These are phyloP conservation scores for Ataeniobius toweri DNA, from an alignment of 2,797 vertebrate species.

Conservation along the genomic window DNA sequence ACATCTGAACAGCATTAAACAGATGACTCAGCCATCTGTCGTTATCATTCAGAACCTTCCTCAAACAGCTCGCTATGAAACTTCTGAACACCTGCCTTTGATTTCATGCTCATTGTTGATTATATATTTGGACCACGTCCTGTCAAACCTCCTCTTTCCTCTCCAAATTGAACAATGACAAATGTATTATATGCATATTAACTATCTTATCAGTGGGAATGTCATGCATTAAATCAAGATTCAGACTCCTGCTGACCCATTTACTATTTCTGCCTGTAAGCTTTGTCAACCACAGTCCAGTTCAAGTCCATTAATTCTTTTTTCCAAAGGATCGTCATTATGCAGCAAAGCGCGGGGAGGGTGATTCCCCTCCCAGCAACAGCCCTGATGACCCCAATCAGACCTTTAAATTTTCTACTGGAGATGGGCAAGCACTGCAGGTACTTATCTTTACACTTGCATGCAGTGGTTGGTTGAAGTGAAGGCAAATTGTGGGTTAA, in stretches of 20 bases:
- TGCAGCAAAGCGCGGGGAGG: slow-evolving; percentile 81
- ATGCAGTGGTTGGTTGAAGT: not conserved
- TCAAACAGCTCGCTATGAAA: not conserved
- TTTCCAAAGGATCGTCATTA: slow-evolving; percentile 85
- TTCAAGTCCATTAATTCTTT: not conserved
- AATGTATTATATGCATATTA: slow-evolving; percentile 12
- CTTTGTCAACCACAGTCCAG: not conserved
- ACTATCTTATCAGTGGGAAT: not conserved
- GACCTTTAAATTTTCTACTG: slow-evolving; percentile 83
- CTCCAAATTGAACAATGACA: slow-evolving; percentile 14
- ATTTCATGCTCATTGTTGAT: slow-evolving; percentile 22
- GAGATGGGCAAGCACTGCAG: slow-evolving; percentile 88
- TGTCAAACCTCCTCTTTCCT: slow-evolving; percentile 16
- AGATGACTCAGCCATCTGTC: not conserved
- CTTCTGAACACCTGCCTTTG: slow-evolving; percentile 28
- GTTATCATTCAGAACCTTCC: not conserved
- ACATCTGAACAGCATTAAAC: not conserved
- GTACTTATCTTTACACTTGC: slow-evolving; percentile 48
- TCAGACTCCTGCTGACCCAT: slow-evolving; percentile 11
- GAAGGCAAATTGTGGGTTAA: not conserved
- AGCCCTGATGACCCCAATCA: slow-evolving; percentile 83
- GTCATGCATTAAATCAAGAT: not conserved
- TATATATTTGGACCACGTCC: slow-evolving; percentile 8
- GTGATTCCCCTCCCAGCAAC: slow-evolving; percentile 83
- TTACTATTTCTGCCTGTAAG: not conserved